Conservation (phyloP, 2,113 vertebrate species). For the Columba livia region DNA sequence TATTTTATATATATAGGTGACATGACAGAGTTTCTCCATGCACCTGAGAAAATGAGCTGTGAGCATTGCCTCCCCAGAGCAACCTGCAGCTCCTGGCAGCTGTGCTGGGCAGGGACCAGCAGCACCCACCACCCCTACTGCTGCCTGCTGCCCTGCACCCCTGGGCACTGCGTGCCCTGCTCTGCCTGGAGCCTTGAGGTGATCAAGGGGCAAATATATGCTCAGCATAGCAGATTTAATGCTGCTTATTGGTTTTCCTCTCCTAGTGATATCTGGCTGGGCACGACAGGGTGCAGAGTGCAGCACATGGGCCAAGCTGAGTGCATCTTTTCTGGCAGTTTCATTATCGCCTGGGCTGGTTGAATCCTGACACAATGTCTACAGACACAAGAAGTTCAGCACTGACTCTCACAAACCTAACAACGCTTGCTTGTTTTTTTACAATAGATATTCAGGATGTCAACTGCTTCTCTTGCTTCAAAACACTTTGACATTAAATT, state of each 20-base stretch:
- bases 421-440: not conserved
- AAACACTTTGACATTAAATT: not conserved
- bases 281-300: no score
- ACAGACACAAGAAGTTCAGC: not conserved
- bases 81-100: no score
- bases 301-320: no score
- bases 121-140: fast-evolving
- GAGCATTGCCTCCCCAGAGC: not conserved
- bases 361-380: fast-evolving
- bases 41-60: not conserved
- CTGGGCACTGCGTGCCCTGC: fast-evolving
- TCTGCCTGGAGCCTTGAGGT: no score
- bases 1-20: not conserved
- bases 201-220: no score
- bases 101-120: not conserved
- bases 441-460: not conserved
- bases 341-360: not conserved
- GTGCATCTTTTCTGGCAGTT: no score
- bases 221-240: no score
- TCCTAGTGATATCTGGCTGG: no score
- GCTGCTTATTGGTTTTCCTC: no score
- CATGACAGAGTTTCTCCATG: not conserved
- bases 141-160: not conserved
- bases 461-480: not conserved
- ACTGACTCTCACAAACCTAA: not conserved